Percentiles rank a stretch among this genome's conserved stretches.
Evolutionary conservation across 1,140 invertebrate species (phyloP).

Genomic region (Ectropis grisescens): DNA sequence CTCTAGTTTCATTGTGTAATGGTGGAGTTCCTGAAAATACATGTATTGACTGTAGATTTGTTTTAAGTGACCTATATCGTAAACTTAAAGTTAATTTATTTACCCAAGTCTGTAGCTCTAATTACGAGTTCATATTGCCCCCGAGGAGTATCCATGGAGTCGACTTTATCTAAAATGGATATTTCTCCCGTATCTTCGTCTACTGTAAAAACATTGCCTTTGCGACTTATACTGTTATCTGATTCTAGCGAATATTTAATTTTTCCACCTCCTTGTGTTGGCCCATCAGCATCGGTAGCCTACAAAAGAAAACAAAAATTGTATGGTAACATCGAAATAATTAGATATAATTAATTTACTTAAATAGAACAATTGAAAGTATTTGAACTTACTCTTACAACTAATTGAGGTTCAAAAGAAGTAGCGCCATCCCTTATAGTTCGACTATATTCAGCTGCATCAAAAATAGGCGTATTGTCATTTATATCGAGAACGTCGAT

Average conservation of each 20-base stretch:
- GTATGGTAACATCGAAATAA: no score
- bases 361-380: no score
- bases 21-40: constrained; percentile 69
- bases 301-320: constrained; percentile 22
- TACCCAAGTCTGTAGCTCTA: constrained; percentile 80
- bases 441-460: constrained; percentile 78
- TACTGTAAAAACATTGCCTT: constrained; percentile 71
- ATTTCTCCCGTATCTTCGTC: constrained; percentile 80
- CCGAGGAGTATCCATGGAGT: constrained; percentile 79
- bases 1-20: constrained; percentile 74
- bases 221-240: constrained; percentile 76
- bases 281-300: constrained; percentile 80
- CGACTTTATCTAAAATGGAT: constrained; percentile 72
- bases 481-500: constrained; percentile 84
- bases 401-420: constrained; percentile 82
- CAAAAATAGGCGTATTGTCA: constrained; percentile 87
- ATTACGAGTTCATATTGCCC: constrained; percentile 80
- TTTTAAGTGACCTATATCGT: neutral
- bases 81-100: neutral
- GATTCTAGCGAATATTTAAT: constrained; percentile 78
- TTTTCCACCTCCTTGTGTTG: constrained; percentile 76
- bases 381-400: constrained; percentile 67
- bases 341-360: constrained; percentile 3
- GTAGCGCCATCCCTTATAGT: constrained; percentile 80
- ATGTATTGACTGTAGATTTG: neutral